A percentile compares a stretch with the other conserved stretches of the same genome.
These are phyloP conservation scores for Stegodyphus mimosarum DNA, from an alignment of 1,140 invertebrate genomes.

Conservation along the genomic window DNA sequence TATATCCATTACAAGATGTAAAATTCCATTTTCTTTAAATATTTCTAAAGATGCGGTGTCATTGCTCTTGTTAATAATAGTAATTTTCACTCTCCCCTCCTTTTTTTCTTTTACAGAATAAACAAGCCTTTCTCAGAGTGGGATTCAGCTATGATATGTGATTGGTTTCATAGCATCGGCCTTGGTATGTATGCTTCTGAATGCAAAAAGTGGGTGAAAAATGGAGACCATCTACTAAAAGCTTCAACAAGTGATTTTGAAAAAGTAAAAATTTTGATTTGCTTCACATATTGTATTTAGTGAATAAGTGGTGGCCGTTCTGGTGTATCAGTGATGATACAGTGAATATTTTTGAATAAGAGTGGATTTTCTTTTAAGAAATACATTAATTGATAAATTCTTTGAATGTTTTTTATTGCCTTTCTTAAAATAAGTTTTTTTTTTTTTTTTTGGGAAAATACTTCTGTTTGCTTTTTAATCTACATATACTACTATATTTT, in stretches of 20 bases:
- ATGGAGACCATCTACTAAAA: slow-evolving; percentile 83
- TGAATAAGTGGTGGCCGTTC: background rate
- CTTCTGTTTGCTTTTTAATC: no score
- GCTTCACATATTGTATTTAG: background rate
- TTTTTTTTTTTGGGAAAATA: no score
- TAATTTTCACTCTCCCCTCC: background rate
- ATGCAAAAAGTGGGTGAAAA: slow-evolving; percentile 83
- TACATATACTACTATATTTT: no score
- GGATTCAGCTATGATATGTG: slow-evolving; percentile 84
- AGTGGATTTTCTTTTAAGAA: background rate
- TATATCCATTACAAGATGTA: no score
- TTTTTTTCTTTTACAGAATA: slow-evolving; percentile 61
- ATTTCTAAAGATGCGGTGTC: no score
- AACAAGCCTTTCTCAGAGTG: slow-evolving; percentile 75
- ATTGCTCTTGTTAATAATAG: no score
- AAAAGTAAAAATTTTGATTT: slow-evolving; percentile 73
- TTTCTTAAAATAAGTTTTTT: no score
- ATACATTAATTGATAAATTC: background rate
- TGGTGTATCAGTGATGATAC: background rate
- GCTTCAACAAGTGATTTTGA: slow-evolving; percentile 85
- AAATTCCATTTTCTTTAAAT: no score
- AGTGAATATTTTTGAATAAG: background rate
- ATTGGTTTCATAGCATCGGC: slow-evolving; percentile 89
- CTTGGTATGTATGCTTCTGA: slow-evolving; percentile 85
- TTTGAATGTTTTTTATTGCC: no score